phyloP scores from a whole-genome alignment of 2,888 invertebrate genomes.

The Machimus rusticus region DNA sequence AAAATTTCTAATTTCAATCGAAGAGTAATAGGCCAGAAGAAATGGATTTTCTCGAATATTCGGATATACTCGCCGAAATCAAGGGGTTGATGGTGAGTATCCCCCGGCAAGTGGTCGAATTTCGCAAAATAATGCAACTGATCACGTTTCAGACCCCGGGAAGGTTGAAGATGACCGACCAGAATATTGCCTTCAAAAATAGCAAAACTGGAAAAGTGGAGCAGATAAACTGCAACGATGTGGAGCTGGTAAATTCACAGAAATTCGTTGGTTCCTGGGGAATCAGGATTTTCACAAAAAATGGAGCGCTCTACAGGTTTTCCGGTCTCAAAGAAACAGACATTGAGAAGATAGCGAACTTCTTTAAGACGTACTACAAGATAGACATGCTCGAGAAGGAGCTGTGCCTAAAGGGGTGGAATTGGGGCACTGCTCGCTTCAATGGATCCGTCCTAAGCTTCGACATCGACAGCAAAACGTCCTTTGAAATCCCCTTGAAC shows the following conservation, averaged over 20 bases:
- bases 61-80: conserved; percentile 82
- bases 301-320: conserved; percentile 88
- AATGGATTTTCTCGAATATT: conserved; percentile 88
- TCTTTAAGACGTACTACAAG: conserved; percentile 82
- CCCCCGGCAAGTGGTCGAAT: neutral
- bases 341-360: conserved; percentile 90
- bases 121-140: neutral
- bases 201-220: conserved; percentile 96
- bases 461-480: conserved; percentile 82
- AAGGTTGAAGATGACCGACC: conserved; percentile 89
- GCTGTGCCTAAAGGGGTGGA: conserved; percentile 96
- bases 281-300: conserved; percentile 86
- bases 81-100: conserved; percentile 84
- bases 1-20: neutral
- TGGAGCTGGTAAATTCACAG: conserved; percentile 91
- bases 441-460: conserved; percentile 86
- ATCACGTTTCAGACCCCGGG: conserved; percentile 85
- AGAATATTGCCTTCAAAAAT: conserved; percentile 91
- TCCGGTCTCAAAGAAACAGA: conserved; percentile 94
- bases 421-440: conserved; percentile 97
- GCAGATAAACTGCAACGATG: conserved; percentile 82
- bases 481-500: conserved; percentile 95
- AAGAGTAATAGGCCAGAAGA: neutral
- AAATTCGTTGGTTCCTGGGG: conserved; percentile 92
- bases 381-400: conserved; percentile 91